Base-by-base conservation (phyloP, 1,140 invertebrate species). In the Rhopalosiphum padi region DNA sequence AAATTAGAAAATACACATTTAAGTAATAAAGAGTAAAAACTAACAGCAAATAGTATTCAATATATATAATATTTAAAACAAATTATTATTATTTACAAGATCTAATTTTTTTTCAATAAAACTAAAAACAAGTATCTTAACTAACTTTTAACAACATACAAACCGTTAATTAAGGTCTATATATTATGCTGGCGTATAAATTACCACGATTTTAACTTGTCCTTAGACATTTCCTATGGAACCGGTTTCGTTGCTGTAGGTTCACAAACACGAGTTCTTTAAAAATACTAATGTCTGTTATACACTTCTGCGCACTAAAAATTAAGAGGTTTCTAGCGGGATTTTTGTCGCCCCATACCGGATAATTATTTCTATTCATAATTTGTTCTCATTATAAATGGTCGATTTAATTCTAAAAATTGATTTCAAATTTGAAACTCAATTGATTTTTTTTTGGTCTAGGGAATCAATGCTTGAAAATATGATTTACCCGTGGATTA, bases 131-230 rank as follows among this genome's bases (percentile, higher is more conserved):
- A 11, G n/a, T 55, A 37, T 18, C 6, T 60, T 60, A 91, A 91
- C 43, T 30, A 82, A 46, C 60, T 91, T 92, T 51, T 82, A 92
- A 83, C 77, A 35, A 85, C 82, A 85, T 11, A 11, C 35, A 9
- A 92, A 85, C 48, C 46, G 48, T 55, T 92, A 82, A 92, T 92
- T 37, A 85, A 53, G 91, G 43, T 53, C 21, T 41, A 43, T 91
- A 91, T 91, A 83, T 91, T 91, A 91, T 82, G 22, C 41, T 53
- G 22, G 82, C 0, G 48, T 92, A 92, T 92, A 85, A 92, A 92
- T 92, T 92, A 92, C 77, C 11, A 53, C 41, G 43, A 85, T 83
- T 92, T 53, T 51, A 85, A 85, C 82, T 85, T 35, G 91, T 92
- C 46, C 77, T 85, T 85, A 85, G 46, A 35, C 35, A 85, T 92